Evolutionary conservation across 2,888 invertebrate genomes (phyloP), one percentile per base, ranked within the genome.

Genomic region (Lacanobia oleracea): DNA sequence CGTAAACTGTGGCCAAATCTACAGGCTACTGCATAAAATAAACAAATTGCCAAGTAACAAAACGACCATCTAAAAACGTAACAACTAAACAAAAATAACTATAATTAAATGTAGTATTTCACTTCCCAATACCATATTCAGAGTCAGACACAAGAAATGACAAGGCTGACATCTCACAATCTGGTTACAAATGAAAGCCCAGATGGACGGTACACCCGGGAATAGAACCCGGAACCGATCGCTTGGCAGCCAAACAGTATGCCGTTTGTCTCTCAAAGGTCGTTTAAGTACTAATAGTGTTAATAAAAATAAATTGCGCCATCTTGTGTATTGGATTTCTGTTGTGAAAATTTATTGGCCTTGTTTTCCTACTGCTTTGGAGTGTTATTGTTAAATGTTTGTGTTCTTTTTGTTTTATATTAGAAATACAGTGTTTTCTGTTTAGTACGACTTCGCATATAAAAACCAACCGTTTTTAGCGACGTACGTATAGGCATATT

Each of bases 161-260:
- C 78, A 78, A 51, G 75, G 18, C 65, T 75, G 62, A 72, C 68
- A 40, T 43, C 57, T 27, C 54, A 54, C 48, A 63, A 54, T 40
- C 56, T 64, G 51, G 57, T 71, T 61, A 65, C 53, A 64, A 65
- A 77, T 74, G 14, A 57, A 60, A 51, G 59, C 16, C 65, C 65
- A 81, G 60, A 74, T 67, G 72, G 56, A 45, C 33, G 48, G 37
- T 62, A 69, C 50, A 57, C 66, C 27, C 80, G 63, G 65, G 73
- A 87, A 86, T 85, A 84, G 83, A 83, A 85, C 83, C 80, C 83
- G 86, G 86, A 86, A 86, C 81, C 45, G 37, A 65, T 69, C 37
- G 72, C 57, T 82, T 86, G 85, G 82, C 85, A 86, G 67, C 66
- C 68, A 40, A 75, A 79, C 74, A 73, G 69, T 72, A 51, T 50